These are phyloP conservation scores for Drosophila kanapiae DNA, from an alignment of 1,140 invertebrate species.

Conservation along the genomic window DNA sequence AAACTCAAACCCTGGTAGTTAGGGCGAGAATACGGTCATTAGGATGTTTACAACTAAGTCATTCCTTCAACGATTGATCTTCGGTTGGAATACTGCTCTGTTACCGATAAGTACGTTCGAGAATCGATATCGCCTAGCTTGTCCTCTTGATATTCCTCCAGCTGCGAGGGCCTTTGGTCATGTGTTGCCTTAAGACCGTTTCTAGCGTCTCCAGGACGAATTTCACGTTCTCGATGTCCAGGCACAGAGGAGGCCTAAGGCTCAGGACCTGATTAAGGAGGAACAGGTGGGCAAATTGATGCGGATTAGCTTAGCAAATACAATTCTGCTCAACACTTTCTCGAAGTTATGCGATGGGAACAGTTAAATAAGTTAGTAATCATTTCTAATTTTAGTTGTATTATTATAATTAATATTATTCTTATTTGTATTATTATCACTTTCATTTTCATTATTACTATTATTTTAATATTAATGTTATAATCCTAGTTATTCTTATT, in stretches of 20 bases:
- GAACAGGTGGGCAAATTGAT: conserved; percentile 20
- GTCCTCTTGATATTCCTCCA: conserved; percentile 47
- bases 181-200: conserved; percentile 85
- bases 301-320: conserved; percentile 31
- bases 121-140: conserved; percentile 1
- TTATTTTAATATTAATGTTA: neutral
- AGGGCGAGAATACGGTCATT: neutral
- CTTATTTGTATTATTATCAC: neutral
- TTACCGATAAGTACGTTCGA: neutral
- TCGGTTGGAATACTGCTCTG: conserved; percentile 34
- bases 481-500: neutral
- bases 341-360: neutral
- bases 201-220: conserved; percentile 89
- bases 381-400: neutral
- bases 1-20: neutral
- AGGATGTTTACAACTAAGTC: conserved; percentile 12
- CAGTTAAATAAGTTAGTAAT: neutral
- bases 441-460: too few species aligned
- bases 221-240: conserved; percentile 94
- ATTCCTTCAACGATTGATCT: neutral
- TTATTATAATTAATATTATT: neutral
- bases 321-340: neutral
- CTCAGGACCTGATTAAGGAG: conserved; percentile 89
- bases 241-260: conserved; percentile 98
- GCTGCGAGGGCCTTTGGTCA: conserved; percentile 63